These are phyloP conservation scores for Notolepis coatsorum DNA, from an alignment of 2,797 vertebrate genomes.

Conservation along the genomic window DNA sequence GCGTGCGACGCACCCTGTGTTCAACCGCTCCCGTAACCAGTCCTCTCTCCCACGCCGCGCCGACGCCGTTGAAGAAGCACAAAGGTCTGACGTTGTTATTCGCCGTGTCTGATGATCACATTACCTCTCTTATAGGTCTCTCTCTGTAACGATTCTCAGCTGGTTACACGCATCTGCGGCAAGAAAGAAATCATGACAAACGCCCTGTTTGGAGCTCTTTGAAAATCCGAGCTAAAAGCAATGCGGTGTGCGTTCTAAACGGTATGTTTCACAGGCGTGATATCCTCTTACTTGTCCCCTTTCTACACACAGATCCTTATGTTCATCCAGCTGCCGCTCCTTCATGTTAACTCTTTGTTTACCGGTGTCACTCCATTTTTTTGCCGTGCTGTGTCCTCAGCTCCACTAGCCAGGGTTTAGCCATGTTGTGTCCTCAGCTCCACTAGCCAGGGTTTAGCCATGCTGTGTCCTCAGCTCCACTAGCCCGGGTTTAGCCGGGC, in stretches of 20 bases:
- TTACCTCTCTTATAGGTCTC: not conserved
- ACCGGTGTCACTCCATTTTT: constrained; percentile 11
- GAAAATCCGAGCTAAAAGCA: too few relatives aligned
- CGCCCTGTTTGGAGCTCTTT: too few relatives aligned
- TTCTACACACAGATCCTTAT: not conserved
- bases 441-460: too few relatives aligned
- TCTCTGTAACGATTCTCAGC: not conserved
- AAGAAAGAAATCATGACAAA: too few relatives aligned
- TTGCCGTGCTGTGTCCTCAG: not conserved
- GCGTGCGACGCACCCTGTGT: constrained; percentile 14
- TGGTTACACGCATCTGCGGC: not conserved
- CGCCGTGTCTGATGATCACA: not conserved
- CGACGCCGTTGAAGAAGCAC: constrained; percentile 16
- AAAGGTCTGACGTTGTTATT: constrained; percentile 10
- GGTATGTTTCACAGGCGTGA: constrained; percentile 10
- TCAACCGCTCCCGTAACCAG: constrained; percentile 28
- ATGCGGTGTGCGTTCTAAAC: constrained; percentile 14
- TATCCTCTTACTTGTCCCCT: not conserved
- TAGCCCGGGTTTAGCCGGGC: too few relatives aligned
- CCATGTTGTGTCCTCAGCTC: too few relatives aligned
- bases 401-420: too few relatives aligned
- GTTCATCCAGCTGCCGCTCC: constrained; percentile 11
- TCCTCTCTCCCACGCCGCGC: constrained; percentile 14
- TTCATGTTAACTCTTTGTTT: constrained; percentile 31
- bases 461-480: too few relatives aligned